These are phyloP conservation scores for Kryptolebias ocellatus DNA, from an alignment of 2,797 vertebrate genomes.

Conservation along the genomic window DNA sequence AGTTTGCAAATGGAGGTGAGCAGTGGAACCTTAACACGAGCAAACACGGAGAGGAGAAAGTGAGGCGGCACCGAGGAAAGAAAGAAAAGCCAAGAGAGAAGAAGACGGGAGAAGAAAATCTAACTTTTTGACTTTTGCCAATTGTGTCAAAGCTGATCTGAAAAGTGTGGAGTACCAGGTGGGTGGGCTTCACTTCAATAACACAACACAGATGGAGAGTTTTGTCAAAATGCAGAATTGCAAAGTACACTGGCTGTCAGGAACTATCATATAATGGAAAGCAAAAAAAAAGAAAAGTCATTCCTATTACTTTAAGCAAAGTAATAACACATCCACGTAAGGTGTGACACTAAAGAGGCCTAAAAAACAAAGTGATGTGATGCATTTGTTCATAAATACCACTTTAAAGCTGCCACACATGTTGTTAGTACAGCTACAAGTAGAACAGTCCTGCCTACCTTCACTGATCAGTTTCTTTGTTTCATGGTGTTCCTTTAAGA, in stretches of 20 bases:
- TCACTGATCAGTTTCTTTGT: no score
- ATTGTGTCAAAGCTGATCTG: constrained; percentile 9
- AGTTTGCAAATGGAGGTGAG: constrained; percentile 47
- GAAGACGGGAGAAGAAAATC: constrained; percentile 7
- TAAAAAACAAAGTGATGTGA: no score
- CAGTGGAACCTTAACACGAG: constrained; percentile 39
- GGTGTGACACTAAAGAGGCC: no score
- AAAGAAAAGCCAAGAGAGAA: constrained; percentile 16
- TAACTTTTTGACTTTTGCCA: constrained; percentile 35
- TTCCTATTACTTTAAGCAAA: no score
- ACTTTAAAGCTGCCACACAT: no score
- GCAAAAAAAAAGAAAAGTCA: no score
- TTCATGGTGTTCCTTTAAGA: no score
- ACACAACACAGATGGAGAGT: not conserved
- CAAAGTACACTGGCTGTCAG: not conserved
- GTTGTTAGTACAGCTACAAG: no score
- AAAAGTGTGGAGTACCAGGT: constrained; percentile 24
- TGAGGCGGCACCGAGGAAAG: constrained; percentile 11
- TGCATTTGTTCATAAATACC: no score
- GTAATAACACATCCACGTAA: no score
- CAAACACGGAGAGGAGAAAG: constrained; percentile 15
- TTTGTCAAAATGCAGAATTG: not conserved
- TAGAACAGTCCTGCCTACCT: no score
- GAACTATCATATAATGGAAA: no score
- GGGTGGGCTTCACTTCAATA: constrained; percentile 29